phyloP scores from a whole-genome alignment of 2,113 vertebrate species.

The Raja brachyura region DNA sequence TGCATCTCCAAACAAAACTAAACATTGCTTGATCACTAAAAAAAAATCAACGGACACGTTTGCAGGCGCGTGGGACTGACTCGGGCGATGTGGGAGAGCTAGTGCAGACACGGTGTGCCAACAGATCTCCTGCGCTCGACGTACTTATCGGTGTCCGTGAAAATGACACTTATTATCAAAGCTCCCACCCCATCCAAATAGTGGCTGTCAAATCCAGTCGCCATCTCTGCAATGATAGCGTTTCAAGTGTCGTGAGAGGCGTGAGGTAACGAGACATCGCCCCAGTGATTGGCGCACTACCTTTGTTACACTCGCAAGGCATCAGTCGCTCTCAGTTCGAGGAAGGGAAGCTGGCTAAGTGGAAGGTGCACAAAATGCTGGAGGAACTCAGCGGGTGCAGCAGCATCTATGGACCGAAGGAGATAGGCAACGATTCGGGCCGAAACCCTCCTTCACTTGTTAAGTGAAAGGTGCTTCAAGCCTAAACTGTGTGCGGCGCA shows the following conservation, averaged over 20 bases:
- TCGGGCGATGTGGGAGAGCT: not conserved
- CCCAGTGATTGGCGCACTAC: not conserved
- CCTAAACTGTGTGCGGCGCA: not conserved
- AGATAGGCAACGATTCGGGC: too few species aligned
- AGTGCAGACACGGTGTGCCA: not conserved
- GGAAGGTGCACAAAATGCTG: too few species aligned
- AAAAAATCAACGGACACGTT: not conserved
- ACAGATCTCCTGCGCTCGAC: not conserved
- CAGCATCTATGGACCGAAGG: too few species aligned
- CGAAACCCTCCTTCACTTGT: too few species aligned
- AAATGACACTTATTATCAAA: not conserved
- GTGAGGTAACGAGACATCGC: not conserved
- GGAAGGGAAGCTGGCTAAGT: too few species aligned
- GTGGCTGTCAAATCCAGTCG: not conserved
- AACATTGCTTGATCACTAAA: not conserved
- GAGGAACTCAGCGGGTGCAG: too few species aligned
- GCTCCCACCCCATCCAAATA: not conserved
- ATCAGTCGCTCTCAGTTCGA: not conserved
- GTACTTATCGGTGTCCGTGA: not conserved
- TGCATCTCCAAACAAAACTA: too few species aligned
- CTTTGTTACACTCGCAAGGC: not conserved
- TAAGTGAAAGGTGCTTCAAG: not conserved
- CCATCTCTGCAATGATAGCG: not conserved
- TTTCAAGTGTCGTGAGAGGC: not conserved
- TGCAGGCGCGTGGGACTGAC: not conserved